phyloP scores from a whole-genome alignment of 1,140 invertebrate genomes.

The Atta colombica region DNA sequence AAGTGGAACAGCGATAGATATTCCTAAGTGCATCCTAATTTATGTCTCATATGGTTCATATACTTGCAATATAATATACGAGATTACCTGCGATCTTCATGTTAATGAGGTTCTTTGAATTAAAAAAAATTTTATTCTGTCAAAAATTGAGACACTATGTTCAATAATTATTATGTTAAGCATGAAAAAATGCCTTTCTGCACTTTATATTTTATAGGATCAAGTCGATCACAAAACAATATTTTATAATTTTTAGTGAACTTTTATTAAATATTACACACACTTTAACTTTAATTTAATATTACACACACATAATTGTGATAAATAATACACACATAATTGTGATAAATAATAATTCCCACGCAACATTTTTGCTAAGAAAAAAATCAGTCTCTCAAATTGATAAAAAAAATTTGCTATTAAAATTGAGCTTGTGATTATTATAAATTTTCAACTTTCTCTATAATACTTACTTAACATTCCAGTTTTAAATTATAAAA shows the following conservation, averaged over 20 bases:
- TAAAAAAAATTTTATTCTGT: background rate
- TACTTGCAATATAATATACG: background rate
- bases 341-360: no score
- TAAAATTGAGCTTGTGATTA: background rate
- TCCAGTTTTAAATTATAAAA: background rate
- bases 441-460: background rate
- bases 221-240: background rate
- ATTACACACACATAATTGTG: no score
- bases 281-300: no score
- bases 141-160: background rate
- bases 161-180: background rate
- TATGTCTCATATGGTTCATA: background rate
- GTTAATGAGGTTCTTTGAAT: background rate
- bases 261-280: no score
- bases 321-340: no score
- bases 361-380: no score
- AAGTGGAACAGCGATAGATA: conserved; percentile 47
- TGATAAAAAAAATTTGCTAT: no score
- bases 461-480: background rate
- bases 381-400: no score
- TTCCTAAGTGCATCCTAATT: conserved; percentile 51
- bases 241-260: no score
- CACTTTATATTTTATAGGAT: background rate
- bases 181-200: background rate
- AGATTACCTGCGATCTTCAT: background rate